Base-by-base conservation (phyloP, 2,113 vertebrate species). In the Gasterosteus nipponicus region DNA sequence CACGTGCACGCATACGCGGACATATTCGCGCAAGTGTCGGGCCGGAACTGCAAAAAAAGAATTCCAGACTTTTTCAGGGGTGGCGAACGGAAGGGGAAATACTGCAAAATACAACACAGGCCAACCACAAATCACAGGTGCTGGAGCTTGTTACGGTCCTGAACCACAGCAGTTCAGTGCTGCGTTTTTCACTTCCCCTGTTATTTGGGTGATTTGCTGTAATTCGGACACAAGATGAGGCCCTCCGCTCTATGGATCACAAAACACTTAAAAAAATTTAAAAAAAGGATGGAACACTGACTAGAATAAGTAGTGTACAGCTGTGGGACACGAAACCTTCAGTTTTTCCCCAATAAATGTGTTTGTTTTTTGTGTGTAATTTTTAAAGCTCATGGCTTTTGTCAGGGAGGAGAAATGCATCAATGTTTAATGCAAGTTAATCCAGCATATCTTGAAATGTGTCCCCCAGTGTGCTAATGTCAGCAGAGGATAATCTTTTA, bases 171-270 rank as follows among this genome's bases (percentile, higher is more conserved):
- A 83, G 68, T 78, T 71, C 47, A 80, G 73, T 82, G 78, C 69
- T 81, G 56, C 71, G 39, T 89, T 85, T 80, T 80, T 91, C 56
- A 77, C 60, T 73, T 78, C 60, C 61, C 5, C 67, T 69, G 56
- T 67, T 80, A 79, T 86, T 81, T 83, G 66, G 75, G 75, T 87
- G 76, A 85, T 86, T 74, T 78, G 58, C 67, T 81, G 79, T 81
- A 77, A 65, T 78, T 69, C 11, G 58, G 73, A 81, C 66, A 83
- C 73, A 79, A 77, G 72, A 86, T 85, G 82, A 81, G 73, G 63
- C 73, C 53, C 82, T 77, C 56, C 64, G 74, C 71, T 80, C 75
- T 73, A 42, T 77, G 82, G 67, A 73, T 60, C 82, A 81, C 59
- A 42, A 41, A 83, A 80, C 74, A 82, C 81, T 86, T 49, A 26